Conservation (phyloP, 2,113 vertebrate species). For the Coregonus clupeaformis region DNA sequence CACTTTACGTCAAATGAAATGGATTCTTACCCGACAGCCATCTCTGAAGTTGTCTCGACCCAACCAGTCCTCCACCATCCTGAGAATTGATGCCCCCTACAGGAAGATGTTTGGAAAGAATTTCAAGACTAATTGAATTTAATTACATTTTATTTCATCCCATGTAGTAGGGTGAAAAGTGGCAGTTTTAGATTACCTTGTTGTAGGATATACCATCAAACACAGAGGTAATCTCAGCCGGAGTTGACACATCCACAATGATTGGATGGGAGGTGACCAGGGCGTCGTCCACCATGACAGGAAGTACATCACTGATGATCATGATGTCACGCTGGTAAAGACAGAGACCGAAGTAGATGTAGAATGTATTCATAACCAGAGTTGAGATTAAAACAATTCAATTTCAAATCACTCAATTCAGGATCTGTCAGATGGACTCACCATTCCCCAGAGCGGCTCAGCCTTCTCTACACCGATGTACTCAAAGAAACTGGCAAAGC, state of each 20-base stretch:
- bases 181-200: conserved; percentile 77
- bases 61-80: conserved; percentile 85
- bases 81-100: conserved; percentile 85
- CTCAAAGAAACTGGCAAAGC: conserved; percentile 96
- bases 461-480: conserved; percentile 81
- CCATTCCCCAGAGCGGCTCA: conserved; percentile 86
- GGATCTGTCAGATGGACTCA: conserved; percentile 56
- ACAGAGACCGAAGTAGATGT: conserved; percentile 31
- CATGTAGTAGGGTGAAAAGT: too few relatives aligned
- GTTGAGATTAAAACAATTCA: background rate
- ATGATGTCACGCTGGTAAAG: conserved; percentile 84
- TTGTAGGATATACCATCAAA: conserved; percentile 96
- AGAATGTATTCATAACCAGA: background rate
- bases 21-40: conserved; percentile 78
- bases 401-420: background rate
- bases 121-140: background rate
- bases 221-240: conserved; percentile 94
- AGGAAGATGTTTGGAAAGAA: background rate
- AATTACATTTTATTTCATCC: background rate
- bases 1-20: background rate
- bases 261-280: conserved; percentile 90
- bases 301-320: conserved; percentile 85
- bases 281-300: conserved; percentile 90
- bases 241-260: conserved; percentile 83
- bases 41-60: conserved; percentile 75